These are phyloP conservation scores for Dromaius novaehollandiae DNA, from an alignment of 2,113 vertebrate species.

Conservation along the genomic window DNA sequence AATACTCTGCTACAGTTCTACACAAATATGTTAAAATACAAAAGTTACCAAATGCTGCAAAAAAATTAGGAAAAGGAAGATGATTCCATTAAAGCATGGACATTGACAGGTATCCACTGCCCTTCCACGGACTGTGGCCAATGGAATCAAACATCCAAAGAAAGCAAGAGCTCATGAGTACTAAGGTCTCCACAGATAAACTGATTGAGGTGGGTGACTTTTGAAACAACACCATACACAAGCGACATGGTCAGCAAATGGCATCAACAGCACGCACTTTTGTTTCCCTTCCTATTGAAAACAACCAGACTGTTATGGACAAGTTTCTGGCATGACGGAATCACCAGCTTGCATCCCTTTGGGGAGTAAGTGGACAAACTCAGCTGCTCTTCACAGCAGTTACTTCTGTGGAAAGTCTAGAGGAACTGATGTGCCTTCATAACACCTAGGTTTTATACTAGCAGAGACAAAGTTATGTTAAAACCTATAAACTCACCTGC, in stretches of 20 bases:
- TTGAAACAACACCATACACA: rapidly evolving
- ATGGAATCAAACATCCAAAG: not conserved
- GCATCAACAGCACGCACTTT: not conserved
- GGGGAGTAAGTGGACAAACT: not conserved
- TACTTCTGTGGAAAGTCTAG: not conserved
- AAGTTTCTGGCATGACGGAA: not conserved
- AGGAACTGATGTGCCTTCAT: not conserved
- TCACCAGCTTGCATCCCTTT: not conserved
- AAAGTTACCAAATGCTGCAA: not conserved
- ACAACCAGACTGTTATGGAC: not conserved
- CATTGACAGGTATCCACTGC: not conserved
- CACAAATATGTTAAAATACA: not conserved
- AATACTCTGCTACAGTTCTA: not conserved
- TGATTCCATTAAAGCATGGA: not conserved
- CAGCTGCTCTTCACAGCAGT: not conserved
- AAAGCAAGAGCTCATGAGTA: not conserved
- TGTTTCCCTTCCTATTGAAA: not conserved
- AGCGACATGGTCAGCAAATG: not conserved
- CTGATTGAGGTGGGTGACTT: not conserved
- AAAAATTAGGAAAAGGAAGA: not conserved
- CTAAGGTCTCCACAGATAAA: not conserved
- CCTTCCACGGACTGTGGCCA: not conserved
- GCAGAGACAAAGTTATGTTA: not conserved
- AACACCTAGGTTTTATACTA: not conserved
- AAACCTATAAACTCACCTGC: not conserved